Conservation (phyloP, 2,113 vertebrate genomes). For the Anhinga rufa region DNA sequence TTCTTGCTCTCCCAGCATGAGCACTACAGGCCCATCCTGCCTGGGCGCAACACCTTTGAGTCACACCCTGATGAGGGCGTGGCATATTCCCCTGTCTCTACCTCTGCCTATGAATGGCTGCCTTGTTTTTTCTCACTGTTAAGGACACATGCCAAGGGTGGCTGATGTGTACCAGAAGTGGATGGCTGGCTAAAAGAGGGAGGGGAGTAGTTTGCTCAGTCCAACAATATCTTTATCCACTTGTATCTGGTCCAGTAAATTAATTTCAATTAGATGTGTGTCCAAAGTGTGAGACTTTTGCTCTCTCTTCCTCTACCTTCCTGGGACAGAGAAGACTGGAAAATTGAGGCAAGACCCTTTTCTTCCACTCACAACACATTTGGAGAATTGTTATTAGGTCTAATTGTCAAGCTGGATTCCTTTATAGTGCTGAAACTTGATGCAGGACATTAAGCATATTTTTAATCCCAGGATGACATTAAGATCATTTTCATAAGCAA, state of each 20-base stretch:
- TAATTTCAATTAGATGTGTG: neutral
- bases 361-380: neutral
- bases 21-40: neutral
- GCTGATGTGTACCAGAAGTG: neutral
- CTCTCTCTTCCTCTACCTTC: neutral
- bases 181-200: neutral
- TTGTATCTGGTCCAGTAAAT: neutral
- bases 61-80: too few species aligned
- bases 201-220: neutral
- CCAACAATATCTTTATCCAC: neutral
- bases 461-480: neutral
- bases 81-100: neutral
- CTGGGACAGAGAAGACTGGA: neutral
- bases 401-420: neutral
- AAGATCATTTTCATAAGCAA: neutral
- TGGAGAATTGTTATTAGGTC: neutral
- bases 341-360: neutral
- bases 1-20: neutral
- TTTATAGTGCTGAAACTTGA: neutral
- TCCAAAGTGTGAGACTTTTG: neutral
- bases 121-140: neutral
- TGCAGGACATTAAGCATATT: neutral
- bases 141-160: accelerated
- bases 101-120: neutral
- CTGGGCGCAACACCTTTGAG: neutral